These are phyloP conservation scores for Perccottus glenii DNA, from an alignment of 2,113 vertebrate species.

Conservation along the genomic window DNA sequence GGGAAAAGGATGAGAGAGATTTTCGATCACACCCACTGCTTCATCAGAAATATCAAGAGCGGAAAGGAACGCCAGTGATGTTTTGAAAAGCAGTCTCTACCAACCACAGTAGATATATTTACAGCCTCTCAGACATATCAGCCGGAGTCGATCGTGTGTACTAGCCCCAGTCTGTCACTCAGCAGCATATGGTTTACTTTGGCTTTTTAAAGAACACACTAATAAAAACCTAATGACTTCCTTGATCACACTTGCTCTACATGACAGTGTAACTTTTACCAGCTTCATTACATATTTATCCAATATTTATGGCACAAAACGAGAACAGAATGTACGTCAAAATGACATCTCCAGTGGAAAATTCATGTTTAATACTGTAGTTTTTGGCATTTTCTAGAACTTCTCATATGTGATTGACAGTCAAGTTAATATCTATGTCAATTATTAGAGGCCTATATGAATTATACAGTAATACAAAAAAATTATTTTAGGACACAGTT, in stretches of 20 bases:
- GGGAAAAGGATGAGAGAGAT: slow-evolving; percentile 60
- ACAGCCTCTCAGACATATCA: slow-evolving; percentile 37
- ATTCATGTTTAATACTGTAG: neutral
- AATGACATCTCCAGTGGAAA: slow-evolving; percentile 5
- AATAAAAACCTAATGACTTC: slow-evolving; percentile 9
- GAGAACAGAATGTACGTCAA: slow-evolving; percentile 1
- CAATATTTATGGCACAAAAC: slow-evolving; percentile 26
- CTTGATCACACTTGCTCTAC: slow-evolving; percentile 32
- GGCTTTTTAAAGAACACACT: slow-evolving; percentile 10
- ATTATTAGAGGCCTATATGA: neutral
- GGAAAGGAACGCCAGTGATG: slow-evolving; percentile 49
- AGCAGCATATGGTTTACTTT: neutral
- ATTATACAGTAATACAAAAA: no score
- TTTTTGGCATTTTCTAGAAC: neutral
- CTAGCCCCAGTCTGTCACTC: slow-evolving; percentile 51
- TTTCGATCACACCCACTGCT: slow-evolving; percentile 58
- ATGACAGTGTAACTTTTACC: slow-evolving; percentile 13
- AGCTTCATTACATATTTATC: slow-evolving; percentile 6
- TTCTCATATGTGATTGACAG: neutral
- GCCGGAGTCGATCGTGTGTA: slow-evolving; percentile 32
- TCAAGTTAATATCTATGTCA: neutral
- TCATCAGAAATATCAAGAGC: slow-evolving; percentile 63
- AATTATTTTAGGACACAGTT: no score
- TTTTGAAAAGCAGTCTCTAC: slow-evolving; percentile 44
- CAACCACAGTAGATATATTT: slow-evolving; percentile 36